Evolutionary conservation across 2,888 invertebrate species (phyloP).

Genomic region (Pristionchus maxplancki): DNA sequence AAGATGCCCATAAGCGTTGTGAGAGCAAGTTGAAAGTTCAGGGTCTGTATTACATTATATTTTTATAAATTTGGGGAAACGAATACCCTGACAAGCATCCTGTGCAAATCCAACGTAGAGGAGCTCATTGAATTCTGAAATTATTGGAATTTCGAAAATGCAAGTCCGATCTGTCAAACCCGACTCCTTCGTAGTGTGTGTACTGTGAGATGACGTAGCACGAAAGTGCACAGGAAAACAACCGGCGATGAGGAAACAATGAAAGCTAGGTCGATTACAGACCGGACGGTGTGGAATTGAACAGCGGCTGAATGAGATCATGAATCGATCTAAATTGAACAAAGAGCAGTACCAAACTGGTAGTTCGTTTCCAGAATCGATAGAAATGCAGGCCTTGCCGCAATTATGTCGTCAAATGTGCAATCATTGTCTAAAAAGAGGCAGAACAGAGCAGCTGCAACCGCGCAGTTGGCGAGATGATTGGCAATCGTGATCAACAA

Average conservation of each 20-base stretch:
- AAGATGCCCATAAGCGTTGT: neutral
- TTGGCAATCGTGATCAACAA: too few relatives aligned
- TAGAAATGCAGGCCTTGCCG: neutral
- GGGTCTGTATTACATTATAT: neutral
- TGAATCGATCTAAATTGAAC: too few relatives aligned
- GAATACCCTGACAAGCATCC: neutral
- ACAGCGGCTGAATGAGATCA: neutral
- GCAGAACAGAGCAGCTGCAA: neutral
- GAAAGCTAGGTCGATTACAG: neutral
- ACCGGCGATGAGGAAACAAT: neutral
- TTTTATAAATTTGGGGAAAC: fast-evolving
- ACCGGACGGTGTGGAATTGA: neutral
- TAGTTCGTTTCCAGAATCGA: neutral
- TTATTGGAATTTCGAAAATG: neutral
- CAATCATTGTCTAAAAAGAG: neutral
- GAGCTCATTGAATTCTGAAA: neutral
- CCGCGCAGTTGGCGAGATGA: neutral
- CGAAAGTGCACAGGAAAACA: neutral
- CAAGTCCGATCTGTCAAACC: too few relatives aligned
- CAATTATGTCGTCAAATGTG: neutral
- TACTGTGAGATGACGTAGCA: neutral
- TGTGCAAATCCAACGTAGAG: neutral
- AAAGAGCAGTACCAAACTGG: too few relatives aligned
- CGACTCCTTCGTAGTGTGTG: neutral
- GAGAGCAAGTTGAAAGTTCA: neutral